phyloP scores from a whole-genome alignment of 2,113 vertebrate species.

The Pelecanoides urinatrix region DNA sequence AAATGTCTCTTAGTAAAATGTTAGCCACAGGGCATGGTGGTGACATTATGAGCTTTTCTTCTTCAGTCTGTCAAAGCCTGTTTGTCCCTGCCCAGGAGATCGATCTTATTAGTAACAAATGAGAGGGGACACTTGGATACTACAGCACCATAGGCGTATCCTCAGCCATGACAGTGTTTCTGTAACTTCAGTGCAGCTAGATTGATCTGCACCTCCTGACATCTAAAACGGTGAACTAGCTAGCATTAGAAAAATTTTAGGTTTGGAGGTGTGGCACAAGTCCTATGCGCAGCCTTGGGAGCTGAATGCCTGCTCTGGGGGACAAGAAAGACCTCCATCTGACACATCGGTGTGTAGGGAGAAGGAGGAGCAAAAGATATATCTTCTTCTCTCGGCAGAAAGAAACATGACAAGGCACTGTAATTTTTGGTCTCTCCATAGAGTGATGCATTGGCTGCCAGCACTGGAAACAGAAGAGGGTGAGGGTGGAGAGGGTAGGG shows the following conservation, averaged over 20 bases:
- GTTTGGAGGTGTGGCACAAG: neutral
- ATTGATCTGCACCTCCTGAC: rapidly evolving
- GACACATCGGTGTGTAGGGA: neutral
- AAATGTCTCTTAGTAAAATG: neutral
- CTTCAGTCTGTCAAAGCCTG: neutral
- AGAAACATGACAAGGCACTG: rapidly evolving
- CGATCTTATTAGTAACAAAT: too few relatives aligned
- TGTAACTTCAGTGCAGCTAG: neutral
- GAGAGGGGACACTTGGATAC: neutral
- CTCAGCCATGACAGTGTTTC: neutral
- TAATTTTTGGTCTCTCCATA: neutral
- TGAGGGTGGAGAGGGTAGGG: neutral
- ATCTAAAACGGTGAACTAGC: rapidly evolving
- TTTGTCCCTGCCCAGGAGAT: neutral
- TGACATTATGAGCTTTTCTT: neutral
- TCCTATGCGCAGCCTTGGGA: rapidly evolving
- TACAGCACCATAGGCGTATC: rapidly evolving
- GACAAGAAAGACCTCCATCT: neutral
- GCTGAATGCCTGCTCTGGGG: rapidly evolving
- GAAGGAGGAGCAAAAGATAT: neutral
- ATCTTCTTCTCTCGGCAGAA: neutral
- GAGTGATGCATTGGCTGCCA: neutral
- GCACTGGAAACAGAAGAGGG: neutral
- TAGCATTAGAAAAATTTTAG: neutral
- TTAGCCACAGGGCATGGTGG: neutral